These are phyloP conservation scores for Cacatua alba DNA, from an alignment of 2,113 vertebrate species.

Conservation along the genomic window DNA sequence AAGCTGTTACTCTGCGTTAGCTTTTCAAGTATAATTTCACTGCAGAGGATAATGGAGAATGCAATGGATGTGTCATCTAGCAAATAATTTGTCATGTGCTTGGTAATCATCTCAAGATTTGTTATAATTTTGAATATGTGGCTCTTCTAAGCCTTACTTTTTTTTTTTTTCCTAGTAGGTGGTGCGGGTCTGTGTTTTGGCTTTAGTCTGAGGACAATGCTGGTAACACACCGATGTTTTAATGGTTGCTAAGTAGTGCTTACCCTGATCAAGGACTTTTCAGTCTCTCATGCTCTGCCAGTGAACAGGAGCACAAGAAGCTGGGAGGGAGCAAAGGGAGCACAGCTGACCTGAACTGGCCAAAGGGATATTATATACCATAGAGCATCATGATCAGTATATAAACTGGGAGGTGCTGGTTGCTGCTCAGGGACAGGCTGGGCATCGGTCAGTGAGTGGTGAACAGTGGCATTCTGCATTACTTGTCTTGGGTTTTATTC, in stretches of 20 bases:
- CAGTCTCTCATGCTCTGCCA: background rate
- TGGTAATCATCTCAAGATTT: background rate
- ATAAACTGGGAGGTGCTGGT: background rate
- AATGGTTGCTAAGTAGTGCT: background rate
- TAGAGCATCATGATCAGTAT: background rate
- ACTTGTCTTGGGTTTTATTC: background rate
- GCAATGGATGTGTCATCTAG: background rate
- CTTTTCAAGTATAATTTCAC: background rate
- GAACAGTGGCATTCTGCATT: background rate
- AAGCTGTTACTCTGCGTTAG: background rate
- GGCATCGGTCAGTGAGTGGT: background rate
- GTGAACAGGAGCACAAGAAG: background rate
- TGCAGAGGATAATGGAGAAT: background rate
- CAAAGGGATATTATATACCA: background rate
- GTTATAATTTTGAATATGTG: background rate
- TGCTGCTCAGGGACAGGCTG: background rate
- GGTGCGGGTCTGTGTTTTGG: background rate
- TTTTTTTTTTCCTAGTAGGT: background rate
- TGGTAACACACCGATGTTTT: background rate
- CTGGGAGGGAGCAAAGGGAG: background rate
- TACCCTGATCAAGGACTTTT: background rate
- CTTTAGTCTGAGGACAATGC: background rate
- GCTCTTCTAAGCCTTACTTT: background rate
- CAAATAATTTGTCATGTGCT: background rate
- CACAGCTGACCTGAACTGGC: background rate